Evolutionary conservation across 2,113 vertebrate genomes (phyloP).

Genomic region (Benitochromis conjunctus): DNA sequence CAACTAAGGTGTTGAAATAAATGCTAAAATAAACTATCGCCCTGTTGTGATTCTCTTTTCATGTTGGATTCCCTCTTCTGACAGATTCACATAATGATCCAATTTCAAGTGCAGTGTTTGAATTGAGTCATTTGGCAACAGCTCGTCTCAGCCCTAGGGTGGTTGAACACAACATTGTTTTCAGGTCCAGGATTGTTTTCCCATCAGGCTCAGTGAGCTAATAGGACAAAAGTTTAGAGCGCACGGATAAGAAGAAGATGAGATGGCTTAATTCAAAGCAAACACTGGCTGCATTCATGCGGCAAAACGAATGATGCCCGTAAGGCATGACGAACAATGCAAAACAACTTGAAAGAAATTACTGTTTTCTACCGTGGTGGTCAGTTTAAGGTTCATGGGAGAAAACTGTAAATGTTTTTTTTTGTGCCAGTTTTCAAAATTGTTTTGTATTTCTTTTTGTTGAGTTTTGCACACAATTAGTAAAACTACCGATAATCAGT

Average conservation of each 20-base stretch:
- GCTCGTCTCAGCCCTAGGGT: conserved; percentile 13
- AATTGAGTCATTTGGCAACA: conserved; percentile 49
- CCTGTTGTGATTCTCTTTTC: conserved; percentile 44
- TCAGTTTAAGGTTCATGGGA: not conserved
- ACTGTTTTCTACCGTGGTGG: conserved; percentile 6
- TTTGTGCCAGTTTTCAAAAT: not conserved
- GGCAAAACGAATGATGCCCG: not conserved
- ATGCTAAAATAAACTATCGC: conserved; percentile 61
- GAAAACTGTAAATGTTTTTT: conserved; percentile 10
- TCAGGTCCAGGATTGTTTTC: conserved; percentile 46
- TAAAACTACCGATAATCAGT: not conserved
- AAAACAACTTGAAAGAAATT: conserved; percentile 22
- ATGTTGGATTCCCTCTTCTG: conserved; percentile 21
- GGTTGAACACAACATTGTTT: conserved; percentile 35
- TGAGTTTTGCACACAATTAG: not conserved
- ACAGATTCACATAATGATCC: conserved; percentile 42
- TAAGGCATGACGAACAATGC: conserved; percentile 1
- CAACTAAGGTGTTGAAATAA: conserved; percentile 77
- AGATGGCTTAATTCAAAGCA: conserved; percentile 49
- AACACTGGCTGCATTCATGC: conserved; percentile 20
- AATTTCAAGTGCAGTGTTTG: conserved; percentile 30
- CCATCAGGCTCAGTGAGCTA: conserved; percentile 43
- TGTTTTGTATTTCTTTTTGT: not conserved
- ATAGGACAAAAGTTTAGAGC: conserved; percentile 42
- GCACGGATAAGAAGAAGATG: conserved; percentile 25